Percentiles rank a stretch among this genome's conserved stretches.
These are phyloP conservation scores for Drosophila rubida DNA, from an alignment of 2,888 invertebrate species.

Conservation along the genomic window DNA sequence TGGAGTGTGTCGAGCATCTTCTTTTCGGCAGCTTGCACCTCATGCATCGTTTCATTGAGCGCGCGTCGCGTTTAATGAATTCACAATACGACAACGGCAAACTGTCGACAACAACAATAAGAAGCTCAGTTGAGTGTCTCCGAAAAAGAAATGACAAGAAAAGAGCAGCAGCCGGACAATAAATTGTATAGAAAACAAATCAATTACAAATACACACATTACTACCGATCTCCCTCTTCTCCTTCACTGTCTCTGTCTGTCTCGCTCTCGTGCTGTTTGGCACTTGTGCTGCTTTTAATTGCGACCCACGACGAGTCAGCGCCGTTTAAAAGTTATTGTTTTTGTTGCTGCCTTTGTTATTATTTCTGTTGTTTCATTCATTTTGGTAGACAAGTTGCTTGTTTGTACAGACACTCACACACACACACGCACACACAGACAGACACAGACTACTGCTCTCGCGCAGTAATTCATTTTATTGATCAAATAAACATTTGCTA, in stretches of 20 bases:
- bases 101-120: conserved; percentile 26
- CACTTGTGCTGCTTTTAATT: conserved; percentile 42
- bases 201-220: conserved; percentile 62
- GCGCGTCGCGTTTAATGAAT: conserved; percentile 57
- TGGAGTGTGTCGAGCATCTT: too few species aligned
- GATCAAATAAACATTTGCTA: conserved; percentile 79
- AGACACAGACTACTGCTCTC: conserved; percentile 39
- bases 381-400: conserved; percentile 57
- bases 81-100: conserved; percentile 47
- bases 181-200: conserved; percentile 78
- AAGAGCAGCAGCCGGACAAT: conserved; percentile 42
- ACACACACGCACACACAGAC: conserved; percentile 18
- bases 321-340: conserved; percentile 42
- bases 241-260: conserved; percentile 14
- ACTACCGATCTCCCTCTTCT: conserved; percentile 2
- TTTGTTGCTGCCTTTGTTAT: conserved; percentile 28
- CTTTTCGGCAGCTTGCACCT: conserved; percentile 3
- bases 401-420: conserved; percentile 44
- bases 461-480: conserved; percentile 75
- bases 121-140: conserved; percentile 35
- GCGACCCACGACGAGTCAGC: conserved; percentile 37
- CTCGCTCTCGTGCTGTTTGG: background rate
- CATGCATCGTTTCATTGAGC: conserved; percentile 55
- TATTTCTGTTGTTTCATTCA: conserved; percentile 65
- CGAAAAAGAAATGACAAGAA: conserved; percentile 36